These are phyloP conservation scores for Bostrychus sinensis DNA, from an alignment of 2,113 vertebrate species.

Conservation along the genomic window DNA sequence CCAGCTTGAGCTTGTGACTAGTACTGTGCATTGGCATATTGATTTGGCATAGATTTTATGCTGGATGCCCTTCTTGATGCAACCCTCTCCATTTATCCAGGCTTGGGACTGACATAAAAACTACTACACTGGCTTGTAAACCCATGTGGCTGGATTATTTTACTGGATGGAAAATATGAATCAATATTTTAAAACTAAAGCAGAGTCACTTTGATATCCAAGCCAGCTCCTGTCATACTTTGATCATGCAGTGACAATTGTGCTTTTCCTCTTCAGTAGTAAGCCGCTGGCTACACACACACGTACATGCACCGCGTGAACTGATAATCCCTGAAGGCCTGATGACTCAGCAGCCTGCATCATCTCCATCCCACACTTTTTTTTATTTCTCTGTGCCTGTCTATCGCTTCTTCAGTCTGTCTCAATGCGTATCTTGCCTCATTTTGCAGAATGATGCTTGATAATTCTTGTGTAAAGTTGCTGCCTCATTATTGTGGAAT, in stretches of 20 bases:
- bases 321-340: constrained; percentile 55
- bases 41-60: no score
- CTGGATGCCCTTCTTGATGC: no score
- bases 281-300: constrained; percentile 20
- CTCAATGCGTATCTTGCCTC: constrained; percentile 18
- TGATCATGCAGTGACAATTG: constrained; percentile 36
- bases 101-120: background rate
- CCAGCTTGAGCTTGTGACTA: no score
- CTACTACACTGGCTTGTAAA: no score
- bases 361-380: constrained; percentile 43
- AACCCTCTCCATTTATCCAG: background rate
- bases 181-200: no score
- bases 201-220: constrained; percentile 20
- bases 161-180: background rate
- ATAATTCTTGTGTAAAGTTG: no score
- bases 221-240: constrained; percentile 31
- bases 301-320: constrained; percentile 10
- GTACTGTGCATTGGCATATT: no score
- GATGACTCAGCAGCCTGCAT: constrained; percentile 71
- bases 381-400: constrained; percentile 33
- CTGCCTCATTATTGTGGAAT: no score
- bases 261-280: constrained; percentile 30
- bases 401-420: constrained; percentile 22
- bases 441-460: background rate
- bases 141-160: background rate